phyloP scores from a whole-genome alignment of 1,140 invertebrate genomes.

The Nylanderia fulva region DNA sequence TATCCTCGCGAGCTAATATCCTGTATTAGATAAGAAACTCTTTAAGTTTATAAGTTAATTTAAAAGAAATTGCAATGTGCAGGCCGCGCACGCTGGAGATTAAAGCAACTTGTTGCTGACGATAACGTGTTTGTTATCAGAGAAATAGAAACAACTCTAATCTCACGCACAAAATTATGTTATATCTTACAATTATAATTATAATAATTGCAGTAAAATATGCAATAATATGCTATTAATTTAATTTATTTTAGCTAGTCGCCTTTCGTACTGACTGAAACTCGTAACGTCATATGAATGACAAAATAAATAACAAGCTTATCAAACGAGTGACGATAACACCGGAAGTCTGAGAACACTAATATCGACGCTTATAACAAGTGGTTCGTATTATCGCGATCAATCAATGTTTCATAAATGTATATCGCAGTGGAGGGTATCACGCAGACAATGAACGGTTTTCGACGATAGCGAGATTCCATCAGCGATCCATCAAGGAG shows the following conservation, averaged over 20 bases:
- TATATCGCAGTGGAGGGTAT: conserved; percentile 10
- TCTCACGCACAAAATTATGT: conserved; percentile 40
- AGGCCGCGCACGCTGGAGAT: background rate
- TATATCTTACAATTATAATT: conserved; percentile 4
- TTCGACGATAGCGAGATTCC: conserved; percentile 70
- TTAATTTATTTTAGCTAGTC: background rate
- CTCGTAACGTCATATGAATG: background rate
- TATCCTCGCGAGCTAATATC: background rate
- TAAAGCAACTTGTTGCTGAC: conserved; percentile 5
- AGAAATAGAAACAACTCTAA: conserved; percentile 13
- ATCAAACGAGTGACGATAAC: background rate
- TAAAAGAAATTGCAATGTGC: background rate
- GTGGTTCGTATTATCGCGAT: conserved; percentile 47
- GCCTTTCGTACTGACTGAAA: background rate
- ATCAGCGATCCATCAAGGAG: conserved; percentile 76
- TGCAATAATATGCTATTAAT: background rate
- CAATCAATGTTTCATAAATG: conserved; percentile 55
- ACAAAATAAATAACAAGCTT: conserved; percentile 22
- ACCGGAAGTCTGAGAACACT: conserved; percentile 40
- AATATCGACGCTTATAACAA: conserved; percentile 15
- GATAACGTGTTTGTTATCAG: conserved; percentile 25
- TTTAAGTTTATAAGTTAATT: background rate
- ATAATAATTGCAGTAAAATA: too few species aligned
- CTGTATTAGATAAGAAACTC: conserved; percentile 19
- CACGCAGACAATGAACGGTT: conserved; percentile 63